phyloP scores from a whole-genome alignment of 2,113 vertebrate genomes.

The Pteruthius melanotis region DNA sequence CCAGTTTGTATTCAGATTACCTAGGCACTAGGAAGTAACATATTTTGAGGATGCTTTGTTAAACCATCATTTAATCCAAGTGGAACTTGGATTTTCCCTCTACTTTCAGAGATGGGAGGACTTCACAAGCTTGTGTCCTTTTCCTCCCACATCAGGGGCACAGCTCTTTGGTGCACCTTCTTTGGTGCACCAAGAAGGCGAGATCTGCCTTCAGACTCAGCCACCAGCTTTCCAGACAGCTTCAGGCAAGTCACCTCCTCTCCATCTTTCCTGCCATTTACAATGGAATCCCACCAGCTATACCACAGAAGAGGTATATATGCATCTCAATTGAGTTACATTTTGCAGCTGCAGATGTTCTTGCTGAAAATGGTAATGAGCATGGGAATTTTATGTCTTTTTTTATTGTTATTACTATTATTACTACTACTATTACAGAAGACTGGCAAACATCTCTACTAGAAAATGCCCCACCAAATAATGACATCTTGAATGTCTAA shows the following conservation, averaged over 20 bases:
- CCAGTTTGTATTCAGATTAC: background rate
- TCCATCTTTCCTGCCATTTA: background rate
- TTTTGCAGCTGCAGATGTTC: background rate
- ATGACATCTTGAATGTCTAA: background rate
- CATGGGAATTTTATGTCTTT: background rate
- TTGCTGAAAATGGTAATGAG: background rate
- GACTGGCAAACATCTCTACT: background rate
- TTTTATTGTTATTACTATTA: background rate
- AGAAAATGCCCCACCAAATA: background rate
- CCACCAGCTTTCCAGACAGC: background rate
- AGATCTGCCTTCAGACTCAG: background rate
- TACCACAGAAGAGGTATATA: background rate
- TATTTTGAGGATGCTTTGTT: background rate
- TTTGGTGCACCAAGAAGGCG: background rate
- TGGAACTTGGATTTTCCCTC: background rate
- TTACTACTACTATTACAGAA: background rate
- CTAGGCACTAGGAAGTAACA: background rate
- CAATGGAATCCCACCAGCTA: background rate
- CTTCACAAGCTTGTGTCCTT: background rate
- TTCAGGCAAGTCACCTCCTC: background rate
- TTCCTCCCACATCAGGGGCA: rapidly evolving
- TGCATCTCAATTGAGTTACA: background rate
- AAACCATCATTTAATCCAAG: background rate
- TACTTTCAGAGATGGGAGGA: background rate
- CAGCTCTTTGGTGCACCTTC: background rate